Evolutionary conservation across 1,140 invertebrate species (phyloP).

Genomic region (Zaprionus inermis): DNA sequence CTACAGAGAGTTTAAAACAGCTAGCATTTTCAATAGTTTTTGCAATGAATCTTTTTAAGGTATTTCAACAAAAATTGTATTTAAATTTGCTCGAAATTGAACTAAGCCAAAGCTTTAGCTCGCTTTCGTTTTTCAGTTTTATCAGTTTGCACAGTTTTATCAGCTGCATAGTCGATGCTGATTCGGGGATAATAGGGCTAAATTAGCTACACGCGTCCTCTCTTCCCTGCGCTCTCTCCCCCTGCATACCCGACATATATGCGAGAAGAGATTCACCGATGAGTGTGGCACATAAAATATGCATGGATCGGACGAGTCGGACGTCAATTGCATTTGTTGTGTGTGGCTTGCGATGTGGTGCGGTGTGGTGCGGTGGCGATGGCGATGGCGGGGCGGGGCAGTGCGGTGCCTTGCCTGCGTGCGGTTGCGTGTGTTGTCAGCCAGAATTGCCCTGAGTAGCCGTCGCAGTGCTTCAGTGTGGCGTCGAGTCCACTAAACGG

Average conservation of each 20-base stretch:
- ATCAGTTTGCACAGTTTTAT: neutral
- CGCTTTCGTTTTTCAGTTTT: neutral
- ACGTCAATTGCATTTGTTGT: slow-evolving; percentile 48
- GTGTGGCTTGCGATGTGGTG: slow-evolving; percentile 1
- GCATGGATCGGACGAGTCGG: slow-evolving; percentile 21
- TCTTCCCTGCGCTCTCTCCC: too few relatives aligned
- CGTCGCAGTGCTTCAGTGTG: neutral
- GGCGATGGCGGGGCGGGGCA: neutral
- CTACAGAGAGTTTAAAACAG: too few relatives aligned
- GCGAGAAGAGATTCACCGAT: slow-evolving; percentile 5
- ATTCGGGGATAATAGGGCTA: slow-evolving; percentile 5
- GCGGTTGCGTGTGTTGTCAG: slow-evolving; percentile 54
- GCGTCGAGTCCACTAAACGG: slow-evolving; percentile 69
- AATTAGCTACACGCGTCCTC: slow-evolving; percentile 13
- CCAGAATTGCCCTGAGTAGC: slow-evolving; percentile 3
- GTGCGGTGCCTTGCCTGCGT: slow-evolving; percentile 10
- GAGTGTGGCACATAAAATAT: slow-evolving; percentile 39
- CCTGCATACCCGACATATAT: neutral
- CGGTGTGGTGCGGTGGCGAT: neutral
- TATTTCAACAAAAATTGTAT: neutral
- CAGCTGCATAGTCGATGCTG: neutral
- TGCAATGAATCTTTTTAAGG: too few relatives aligned
- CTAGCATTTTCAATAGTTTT: too few relatives aligned
- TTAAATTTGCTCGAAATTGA: neutral
- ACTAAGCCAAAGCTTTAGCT: neutral